Evolutionary conservation across 2,888 invertebrate species (phyloP).

Genomic region (Leptarthrus brevirostris): DNA sequence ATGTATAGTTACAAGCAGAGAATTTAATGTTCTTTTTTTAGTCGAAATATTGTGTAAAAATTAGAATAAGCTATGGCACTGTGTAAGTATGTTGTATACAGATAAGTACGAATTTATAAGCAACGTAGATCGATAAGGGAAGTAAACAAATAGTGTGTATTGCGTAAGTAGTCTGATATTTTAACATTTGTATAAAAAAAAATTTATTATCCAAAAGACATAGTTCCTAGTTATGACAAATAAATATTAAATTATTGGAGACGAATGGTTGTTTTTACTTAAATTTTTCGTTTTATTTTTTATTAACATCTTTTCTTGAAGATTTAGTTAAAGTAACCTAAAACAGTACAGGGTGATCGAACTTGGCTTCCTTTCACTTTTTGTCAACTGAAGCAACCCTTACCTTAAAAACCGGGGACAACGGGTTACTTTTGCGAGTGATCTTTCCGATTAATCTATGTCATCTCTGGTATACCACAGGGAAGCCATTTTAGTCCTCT

Average conservation of each 20-base stretch:
- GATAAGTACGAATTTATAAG: conserved; percentile 44
- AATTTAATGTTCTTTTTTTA: conserved; percentile 28
- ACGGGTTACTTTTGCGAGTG: too few species aligned
- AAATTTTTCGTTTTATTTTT: too few species aligned
- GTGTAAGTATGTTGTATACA: conserved; percentile 39
- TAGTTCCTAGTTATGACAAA: conserved; percentile 46
- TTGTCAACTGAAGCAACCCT: too few species aligned
- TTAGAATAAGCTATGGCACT: conserved; percentile 1
- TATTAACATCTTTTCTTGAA: too few species aligned
- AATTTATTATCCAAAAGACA: conserved; percentile 41
- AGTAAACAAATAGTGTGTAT: conserved; percentile 13
- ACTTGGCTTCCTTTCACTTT: too few species aligned
- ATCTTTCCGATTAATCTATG: too few species aligned
- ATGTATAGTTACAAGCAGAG: conserved; percentile 5
- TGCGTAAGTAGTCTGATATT: conserved; percentile 35
- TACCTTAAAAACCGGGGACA: too few species aligned
- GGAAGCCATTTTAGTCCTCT: too few species aligned
- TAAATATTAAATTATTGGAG: conserved; percentile 45
- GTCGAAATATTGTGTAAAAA: conserved; percentile 37
- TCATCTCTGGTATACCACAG: too few species aligned
- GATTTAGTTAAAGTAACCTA: too few species aligned
- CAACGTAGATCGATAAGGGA: conserved; percentile 20
- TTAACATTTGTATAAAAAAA: conserved; percentile 47
- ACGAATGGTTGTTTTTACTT: background rate
- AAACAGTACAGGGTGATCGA: too few species aligned